Evolutionary conservation across 1,140 invertebrate species (phyloP).

Genomic region (Camponotus vicinus): DNA sequence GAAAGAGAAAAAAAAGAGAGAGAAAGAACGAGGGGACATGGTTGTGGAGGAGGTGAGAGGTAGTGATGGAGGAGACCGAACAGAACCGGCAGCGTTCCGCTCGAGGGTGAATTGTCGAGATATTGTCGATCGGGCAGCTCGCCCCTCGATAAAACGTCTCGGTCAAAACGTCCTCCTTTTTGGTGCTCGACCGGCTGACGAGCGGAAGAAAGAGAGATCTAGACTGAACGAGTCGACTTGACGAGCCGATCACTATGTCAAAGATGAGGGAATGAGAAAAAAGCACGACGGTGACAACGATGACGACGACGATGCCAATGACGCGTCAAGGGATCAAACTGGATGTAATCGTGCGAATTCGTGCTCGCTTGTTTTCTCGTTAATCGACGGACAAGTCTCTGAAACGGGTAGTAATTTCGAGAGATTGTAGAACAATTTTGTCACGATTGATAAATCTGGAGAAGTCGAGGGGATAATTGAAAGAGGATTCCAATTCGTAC

Average conservation of each 20-base stretch:
- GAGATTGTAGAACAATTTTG: conserved; percentile 6
- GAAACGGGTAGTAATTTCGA: conserved; percentile 18
- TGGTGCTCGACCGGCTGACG: conserved; percentile 44
- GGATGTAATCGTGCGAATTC: conserved; percentile 24
- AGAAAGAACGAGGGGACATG: conserved; percentile 9
- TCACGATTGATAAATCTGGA: conserved; percentile 13
- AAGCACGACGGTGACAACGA: conserved; percentile 37
- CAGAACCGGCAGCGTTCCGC: conserved; percentile 28
- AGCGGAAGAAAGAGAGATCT: conserved; percentile 26
- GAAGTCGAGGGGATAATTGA: conserved; percentile 8
- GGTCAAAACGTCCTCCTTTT: conserved; percentile 48
- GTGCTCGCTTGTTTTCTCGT: conserved; percentile 26
- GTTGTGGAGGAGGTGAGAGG: not conserved
- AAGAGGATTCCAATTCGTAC: not conserved
- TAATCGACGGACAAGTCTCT: conserved; percentile 25
- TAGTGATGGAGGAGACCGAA: conserved; percentile 21
- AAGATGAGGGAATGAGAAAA: conserved; percentile 55
- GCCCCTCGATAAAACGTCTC: conserved; percentile 44
- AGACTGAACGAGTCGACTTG: conserved; percentile 16
- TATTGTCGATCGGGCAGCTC: conserved; percentile 55
- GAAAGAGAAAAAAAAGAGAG: conserved; percentile 10
- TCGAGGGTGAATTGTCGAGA: conserved; percentile 63
- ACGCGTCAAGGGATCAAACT: not conserved
- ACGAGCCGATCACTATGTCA: conserved; percentile 61
- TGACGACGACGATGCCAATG: not conserved